These are phyloP conservation scores for Clunio marinus DNA, from an alignment of 2,888 invertebrate genomes.

Conservation along the genomic window DNA sequence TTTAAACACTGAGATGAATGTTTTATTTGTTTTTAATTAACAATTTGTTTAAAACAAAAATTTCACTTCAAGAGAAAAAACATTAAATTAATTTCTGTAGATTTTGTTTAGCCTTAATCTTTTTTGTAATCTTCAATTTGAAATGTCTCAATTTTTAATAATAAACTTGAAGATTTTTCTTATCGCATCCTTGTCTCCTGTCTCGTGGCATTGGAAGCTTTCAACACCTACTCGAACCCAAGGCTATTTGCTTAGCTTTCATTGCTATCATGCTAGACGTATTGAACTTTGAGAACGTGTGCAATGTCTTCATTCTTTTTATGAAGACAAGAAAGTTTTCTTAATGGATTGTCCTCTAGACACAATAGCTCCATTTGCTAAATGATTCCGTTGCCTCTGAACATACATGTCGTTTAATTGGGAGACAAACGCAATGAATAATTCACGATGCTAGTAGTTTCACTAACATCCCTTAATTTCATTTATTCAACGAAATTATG, in stretches of 20 bases:
- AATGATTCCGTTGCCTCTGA: neutral
- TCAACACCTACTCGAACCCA: no score
- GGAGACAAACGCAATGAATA: slow-evolving; percentile 12
- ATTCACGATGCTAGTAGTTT: slow-evolving; percentile 6
- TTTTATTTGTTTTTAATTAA: slow-evolving; percentile 33
- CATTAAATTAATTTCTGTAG: no score
- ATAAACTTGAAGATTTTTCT: no score
- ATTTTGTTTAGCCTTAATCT: no score
- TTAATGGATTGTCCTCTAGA: neutral
- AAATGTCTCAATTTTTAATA: no score
- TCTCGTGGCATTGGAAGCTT: no score
- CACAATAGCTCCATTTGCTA: neutral
- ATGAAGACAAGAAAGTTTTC: neutral
- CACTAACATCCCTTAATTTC: neutral
- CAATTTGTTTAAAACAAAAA: neutral
- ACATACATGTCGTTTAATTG: slow-evolving; percentile 16
- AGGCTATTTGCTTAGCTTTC: neutral
- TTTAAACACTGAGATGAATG: neutral
- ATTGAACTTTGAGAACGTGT: neutral
- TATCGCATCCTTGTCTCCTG: no score
- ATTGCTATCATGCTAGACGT: neutral
- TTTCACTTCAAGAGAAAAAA: no score
- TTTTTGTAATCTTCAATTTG: no score
- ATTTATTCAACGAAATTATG: neutral
- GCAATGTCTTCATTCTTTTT: neutral